Base-by-base conservation (phyloP, 2,797 vertebrate genomes). In the Selene dorsalis region DNA sequence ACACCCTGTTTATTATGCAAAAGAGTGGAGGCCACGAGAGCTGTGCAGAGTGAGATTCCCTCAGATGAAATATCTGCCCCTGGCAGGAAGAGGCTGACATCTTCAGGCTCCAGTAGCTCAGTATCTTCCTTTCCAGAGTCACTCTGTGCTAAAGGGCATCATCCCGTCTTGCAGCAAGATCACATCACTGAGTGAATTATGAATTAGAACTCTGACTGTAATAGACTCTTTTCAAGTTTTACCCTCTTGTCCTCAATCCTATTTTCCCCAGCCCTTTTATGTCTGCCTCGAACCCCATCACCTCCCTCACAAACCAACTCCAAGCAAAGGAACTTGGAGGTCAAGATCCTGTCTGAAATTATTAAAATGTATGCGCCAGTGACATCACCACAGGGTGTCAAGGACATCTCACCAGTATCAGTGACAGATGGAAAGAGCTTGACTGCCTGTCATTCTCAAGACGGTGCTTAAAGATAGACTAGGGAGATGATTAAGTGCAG, bases 311-410 rank as follows among this genome's bases (percentile, higher is more conserved):
- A 48, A 20, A 18, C 45, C 14, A 35, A 73, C 73, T 57, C 56
- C 50, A 30, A 6, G 16, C 72, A 41, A 58, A 62, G 64, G 68
- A 77, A 74, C 79, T 75, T 64, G 64, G 75, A 77, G 82, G 84
- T 81, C 68, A 20, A 10, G 61, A 71, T 85, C 81, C 81, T 39
- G 71, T 78, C 75, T 70, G 75, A 41, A 89, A 70, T 87, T 53
- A 85, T 91, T 78, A 64, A 85, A 83, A 90, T 87, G 75, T 62
- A 86, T 89, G 48, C 64, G 30, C 58, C 11, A 11, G 60, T 79
- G 84, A 74, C 52, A 52, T 68, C 77, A 77, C 62, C 70, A 41
- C n/a, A 35, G 60, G 35, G 75, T 61, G 77, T 82, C 77, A 88
- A 88, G 89, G 85, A 80, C 86, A 53, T 69, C 61, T 73, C 48